These are phyloP conservation scores for Anguilla pacifica DNA, from an alignment of 2,797 vertebrate species.

Conservation along the genomic window DNA sequence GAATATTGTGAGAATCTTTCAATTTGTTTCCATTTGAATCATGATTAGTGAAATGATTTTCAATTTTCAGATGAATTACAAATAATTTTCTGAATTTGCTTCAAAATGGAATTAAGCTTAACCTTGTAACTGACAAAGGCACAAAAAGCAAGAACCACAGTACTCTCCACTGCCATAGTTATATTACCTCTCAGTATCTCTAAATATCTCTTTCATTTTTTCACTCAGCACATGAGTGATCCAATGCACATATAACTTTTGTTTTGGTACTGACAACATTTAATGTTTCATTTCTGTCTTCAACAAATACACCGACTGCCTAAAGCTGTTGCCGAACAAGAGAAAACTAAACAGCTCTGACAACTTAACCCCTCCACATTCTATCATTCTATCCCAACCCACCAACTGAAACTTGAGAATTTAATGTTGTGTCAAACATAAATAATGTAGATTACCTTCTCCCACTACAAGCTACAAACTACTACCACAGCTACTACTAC, in stretches of 20 bases:
- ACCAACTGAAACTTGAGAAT: slow-evolving; percentile 5
- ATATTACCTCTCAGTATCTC: not conserved
- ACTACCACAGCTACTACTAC: not conserved
- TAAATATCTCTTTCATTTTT: no score
- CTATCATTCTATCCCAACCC: slow-evolving; percentile 2
- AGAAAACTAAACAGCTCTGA: not conserved
- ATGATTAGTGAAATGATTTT: no score
- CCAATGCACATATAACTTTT: not conserved
- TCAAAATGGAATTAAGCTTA: not conserved
- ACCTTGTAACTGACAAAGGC: not conserved
- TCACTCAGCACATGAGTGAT: no score
- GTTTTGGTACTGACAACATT: not conserved
- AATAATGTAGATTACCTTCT: not conserved
- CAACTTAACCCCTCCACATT: not conserved
- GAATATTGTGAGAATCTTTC: not conserved
- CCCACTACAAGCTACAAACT: not conserved
- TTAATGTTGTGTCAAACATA: slow-evolving; percentile 3
- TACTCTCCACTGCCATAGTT: not conserved
- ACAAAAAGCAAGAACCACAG: not conserved
- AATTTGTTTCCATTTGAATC: not conserved
- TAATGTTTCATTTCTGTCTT: not conserved
- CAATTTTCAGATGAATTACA: not conserved
- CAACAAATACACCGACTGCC: not conserved
- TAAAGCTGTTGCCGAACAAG: not conserved
- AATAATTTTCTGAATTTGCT: not conserved